A percentile compares a stretch with the other conserved stretches of the same genome.
Evolutionary conservation across 2,113 vertebrate genomes (phyloP).

Genomic region (Echinops telfairi): DNA sequence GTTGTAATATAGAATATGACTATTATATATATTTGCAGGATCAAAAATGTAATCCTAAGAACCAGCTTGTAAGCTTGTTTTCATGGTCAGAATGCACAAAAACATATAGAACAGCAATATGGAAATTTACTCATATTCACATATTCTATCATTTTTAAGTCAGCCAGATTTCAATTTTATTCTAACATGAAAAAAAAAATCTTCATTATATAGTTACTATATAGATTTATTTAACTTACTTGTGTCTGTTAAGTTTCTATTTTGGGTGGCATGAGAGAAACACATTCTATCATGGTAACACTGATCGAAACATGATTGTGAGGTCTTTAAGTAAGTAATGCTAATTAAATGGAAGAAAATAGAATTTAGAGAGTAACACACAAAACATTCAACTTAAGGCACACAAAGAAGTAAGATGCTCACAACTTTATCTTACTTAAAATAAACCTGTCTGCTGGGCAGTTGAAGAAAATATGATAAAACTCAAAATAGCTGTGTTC

Average conservation of each 20-base stretch:
- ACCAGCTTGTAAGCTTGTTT: conserved; percentile 85
- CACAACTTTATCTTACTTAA: conserved; percentile 62
- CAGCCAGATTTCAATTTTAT: conserved; percentile 81
- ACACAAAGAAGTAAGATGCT: conserved; percentile 17
- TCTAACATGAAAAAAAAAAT: conserved; percentile 79
- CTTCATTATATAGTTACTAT: conserved; percentile 82
- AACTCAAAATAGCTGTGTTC: conserved; percentile 77
- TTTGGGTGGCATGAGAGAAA: conserved; percentile 76
- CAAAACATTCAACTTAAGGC: background rate
- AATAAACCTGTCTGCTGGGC: conserved; percentile 50
- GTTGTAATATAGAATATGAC: conserved; percentile 85
- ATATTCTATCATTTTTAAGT: conserved; percentile 86
- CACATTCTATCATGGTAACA: conserved; percentile 65
- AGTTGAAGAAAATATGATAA: conserved; percentile 75
- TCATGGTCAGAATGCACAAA: conserved; percentile 82
- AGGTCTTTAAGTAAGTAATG: conserved; percentile 71
- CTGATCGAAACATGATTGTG: conserved; percentile 69
- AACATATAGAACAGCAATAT: conserved; percentile 81
- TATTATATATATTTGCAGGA: conserved; percentile 85
- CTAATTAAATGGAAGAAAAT: conserved; percentile 73
- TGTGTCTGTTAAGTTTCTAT: conserved; percentile 74
- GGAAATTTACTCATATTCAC: conserved; percentile 82
- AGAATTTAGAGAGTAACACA: conserved; percentile 71
- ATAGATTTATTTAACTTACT: conserved; percentile 76
- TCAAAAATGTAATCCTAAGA: conserved; percentile 85